Percentiles rank a stretch among this genome's conserved stretches.
Conservation (phyloP, 2,113 vertebrate genomes). For the Castor canadensis region DNA sequence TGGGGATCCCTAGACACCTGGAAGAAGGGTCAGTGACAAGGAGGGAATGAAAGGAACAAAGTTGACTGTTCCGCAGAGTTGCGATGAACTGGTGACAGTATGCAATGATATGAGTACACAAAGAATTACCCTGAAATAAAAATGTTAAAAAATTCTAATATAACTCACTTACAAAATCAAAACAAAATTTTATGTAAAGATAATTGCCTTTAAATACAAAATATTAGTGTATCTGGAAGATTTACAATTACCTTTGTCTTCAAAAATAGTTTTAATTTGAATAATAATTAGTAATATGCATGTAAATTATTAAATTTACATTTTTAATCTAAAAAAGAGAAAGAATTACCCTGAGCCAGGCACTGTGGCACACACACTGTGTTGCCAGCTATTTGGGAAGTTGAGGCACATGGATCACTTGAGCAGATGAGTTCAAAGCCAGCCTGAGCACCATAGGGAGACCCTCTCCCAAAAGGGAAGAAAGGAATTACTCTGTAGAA, state of each 20-base stretch:
- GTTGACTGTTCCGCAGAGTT: background rate
- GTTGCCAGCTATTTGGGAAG: background rate
- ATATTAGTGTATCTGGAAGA: no score
- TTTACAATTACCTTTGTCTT: no score
- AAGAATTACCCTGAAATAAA: slow-evolving; percentile 13
- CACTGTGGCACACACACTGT: background rate
- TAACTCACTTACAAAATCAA: no score
- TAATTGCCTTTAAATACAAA: no score
- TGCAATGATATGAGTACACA: background rate
- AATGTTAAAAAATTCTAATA: no score
- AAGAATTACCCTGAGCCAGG: background rate
- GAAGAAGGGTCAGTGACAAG: background rate
- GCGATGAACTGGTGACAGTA: background rate
- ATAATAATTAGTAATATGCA: no score
- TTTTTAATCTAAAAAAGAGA: background rate
- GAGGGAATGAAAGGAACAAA: background rate
- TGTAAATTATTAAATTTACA: no score
- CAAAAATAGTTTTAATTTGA: no score
- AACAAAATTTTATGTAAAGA: no score
- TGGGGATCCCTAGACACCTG: background rate
- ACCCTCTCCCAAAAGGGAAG: background rate
- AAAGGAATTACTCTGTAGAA: background rate
- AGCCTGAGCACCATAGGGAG: background rate
- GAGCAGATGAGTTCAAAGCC: background rate
- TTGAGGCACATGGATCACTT: background rate